phyloP scores from a whole-genome alignment of 2,888 invertebrate genomes.

The Hyles lineata region DNA sequence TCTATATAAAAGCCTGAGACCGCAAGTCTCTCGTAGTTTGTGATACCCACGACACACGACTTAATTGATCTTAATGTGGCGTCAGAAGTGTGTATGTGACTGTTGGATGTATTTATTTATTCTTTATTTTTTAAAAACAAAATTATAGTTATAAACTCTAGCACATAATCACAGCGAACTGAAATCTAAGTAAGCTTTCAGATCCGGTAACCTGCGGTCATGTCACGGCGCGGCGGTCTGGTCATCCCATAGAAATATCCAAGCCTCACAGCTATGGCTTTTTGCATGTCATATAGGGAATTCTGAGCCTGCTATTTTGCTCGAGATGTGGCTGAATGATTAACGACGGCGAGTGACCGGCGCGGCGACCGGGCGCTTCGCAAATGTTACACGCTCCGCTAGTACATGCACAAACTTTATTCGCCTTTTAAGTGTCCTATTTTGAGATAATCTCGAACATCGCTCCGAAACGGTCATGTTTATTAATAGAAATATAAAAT shows the following conservation, averaged over 20 bases:
- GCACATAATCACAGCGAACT: too few species aligned
- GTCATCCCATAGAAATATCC: neutral
- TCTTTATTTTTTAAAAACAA: too few species aligned
- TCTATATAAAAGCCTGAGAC: too few species aligned
- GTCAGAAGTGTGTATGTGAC: too few species aligned
- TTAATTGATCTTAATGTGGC: too few species aligned
- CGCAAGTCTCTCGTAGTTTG: too few species aligned
- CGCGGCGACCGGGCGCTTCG: slow-evolving; percentile 5
- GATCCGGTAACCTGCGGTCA: too few species aligned
- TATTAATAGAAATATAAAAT: neutral
- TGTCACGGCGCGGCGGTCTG: neutral
- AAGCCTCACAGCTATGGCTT: neutral
- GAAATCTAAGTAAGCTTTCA: too few species aligned
- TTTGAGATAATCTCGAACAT: neutral
- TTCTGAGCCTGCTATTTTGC: neutral
- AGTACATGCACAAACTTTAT: neutral
- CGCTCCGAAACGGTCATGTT: neutral
- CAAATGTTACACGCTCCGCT: neutral
- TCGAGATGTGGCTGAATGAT: slow-evolving; percentile 13
- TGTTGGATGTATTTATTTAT: too few species aligned
- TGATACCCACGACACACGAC: too few species aligned
- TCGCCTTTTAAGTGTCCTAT: neutral
- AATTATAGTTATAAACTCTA: too few species aligned
- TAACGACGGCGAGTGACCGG: slow-evolving; percentile 11
- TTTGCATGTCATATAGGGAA: neutral